Conservation (phyloP, 2,888 invertebrate species). For the Leptarthrus brevirostris region DNA sequence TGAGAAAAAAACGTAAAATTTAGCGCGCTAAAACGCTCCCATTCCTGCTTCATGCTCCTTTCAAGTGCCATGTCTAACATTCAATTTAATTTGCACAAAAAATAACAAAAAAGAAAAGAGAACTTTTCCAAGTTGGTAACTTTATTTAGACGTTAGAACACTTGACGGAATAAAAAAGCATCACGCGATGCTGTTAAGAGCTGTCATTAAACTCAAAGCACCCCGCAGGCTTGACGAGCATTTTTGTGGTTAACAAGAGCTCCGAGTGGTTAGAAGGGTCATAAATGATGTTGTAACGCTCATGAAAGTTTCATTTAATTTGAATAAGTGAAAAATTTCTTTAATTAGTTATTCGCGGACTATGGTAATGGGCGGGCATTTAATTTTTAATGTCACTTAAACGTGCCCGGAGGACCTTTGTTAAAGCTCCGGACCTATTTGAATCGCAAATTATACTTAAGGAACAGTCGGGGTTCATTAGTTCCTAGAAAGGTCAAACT, state of each 20-base stretch:
- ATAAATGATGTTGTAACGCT: neutral
- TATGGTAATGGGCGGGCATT: too few relatives aligned
- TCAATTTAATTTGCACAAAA: constrained; percentile 28
- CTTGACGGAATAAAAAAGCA: neutral
- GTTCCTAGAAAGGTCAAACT: too few relatives aligned
- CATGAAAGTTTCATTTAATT: constrained; percentile 25
- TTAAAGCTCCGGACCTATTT: too few relatives aligned
- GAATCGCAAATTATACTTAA: too few relatives aligned
- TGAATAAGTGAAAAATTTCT: constrained; percentile 26
- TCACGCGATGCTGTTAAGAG: constrained; percentile 24
- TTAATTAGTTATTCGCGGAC: constrained; percentile 2
- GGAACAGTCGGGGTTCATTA: too few relatives aligned
- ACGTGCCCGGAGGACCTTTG: too few relatives aligned
- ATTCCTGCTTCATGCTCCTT: constrained; percentile 15
- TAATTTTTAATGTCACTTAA: too few relatives aligned
- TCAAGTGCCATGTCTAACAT: constrained; percentile 28
- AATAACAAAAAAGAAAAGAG: too few relatives aligned
- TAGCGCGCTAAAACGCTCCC: neutral
- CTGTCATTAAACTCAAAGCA: constrained; percentile 21
- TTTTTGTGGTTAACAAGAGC: too few relatives aligned
- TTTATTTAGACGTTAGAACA: too few relatives aligned
- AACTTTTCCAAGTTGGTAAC: too few relatives aligned
- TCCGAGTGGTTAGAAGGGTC: neutral
- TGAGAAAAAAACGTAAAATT: constrained; percentile 9
- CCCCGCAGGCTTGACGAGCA: neutral